Evolutionary conservation across 1,140 invertebrate genomes (phyloP).

Genomic region (Drosophila repletoides): DNA sequence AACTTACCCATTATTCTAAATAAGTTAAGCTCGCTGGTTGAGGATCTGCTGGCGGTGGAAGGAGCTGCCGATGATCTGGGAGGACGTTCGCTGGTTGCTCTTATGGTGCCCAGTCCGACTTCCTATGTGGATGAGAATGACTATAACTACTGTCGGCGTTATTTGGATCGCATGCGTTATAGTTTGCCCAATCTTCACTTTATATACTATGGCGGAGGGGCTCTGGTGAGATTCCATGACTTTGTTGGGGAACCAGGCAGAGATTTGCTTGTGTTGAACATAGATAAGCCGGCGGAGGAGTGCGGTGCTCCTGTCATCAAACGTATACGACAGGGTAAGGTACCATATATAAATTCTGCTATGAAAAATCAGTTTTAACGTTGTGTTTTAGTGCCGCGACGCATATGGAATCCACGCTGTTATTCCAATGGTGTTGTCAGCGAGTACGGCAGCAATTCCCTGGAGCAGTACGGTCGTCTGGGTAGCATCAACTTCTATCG

Average conservation of each 20-base stretch:
- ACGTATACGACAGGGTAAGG: constrained; percentile 73
- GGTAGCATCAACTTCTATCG: constrained; percentile 86
- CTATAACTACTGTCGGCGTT: constrained; percentile 82
- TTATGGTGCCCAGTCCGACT: constrained; percentile 82
- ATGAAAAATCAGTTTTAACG: background rate
- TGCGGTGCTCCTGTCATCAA: constrained; percentile 57
- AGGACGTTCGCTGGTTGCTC: constrained; percentile 84
- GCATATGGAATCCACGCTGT: constrained; percentile 86
- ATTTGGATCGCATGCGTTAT: constrained; percentile 82
- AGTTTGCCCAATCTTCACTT: constrained; percentile 84
- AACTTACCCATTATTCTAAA: constrained; percentile 83
- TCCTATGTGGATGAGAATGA: constrained; percentile 81
- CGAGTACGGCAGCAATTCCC: constrained; percentile 62
- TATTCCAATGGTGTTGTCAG: constrained; percentile 80
- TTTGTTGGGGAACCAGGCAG: constrained; percentile 80
- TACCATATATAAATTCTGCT: background rate
- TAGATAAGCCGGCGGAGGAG: constrained; percentile 38
- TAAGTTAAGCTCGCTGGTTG: constrained; percentile 72
- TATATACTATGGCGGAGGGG: constrained; percentile 83
- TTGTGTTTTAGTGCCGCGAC: constrained; percentile 84
- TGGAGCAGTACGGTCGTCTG: constrained; percentile 84
- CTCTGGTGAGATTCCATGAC: constrained; percentile 83
- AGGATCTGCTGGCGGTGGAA: constrained; percentile 82
- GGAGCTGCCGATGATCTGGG: constrained; percentile 73
- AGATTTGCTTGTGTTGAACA: constrained; percentile 79